Evolutionary conservation across 1,140 invertebrate genomes (phyloP), one percentile per base, ranked within the genome.

Genomic region (Drosophila erecta): DNA sequence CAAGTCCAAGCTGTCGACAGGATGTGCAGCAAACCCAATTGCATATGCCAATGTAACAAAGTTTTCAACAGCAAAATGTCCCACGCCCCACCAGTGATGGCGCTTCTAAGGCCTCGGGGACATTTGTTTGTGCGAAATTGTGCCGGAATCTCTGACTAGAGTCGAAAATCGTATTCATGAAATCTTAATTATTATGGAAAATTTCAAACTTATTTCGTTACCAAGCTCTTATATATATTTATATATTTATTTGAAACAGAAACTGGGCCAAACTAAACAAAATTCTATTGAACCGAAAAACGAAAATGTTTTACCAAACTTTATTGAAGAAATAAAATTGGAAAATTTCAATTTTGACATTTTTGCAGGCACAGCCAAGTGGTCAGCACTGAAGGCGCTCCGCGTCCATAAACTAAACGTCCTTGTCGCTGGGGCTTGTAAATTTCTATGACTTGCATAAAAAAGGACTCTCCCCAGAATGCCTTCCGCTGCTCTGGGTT

Each of bases 361-460:
- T 4, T 10, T n/a, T 2, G 17, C 27, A 56, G 12, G n/a, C 46
- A n/a, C 10, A 3, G 60, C 71, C 56, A 71, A 60, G 17, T 4
- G 20, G 27, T 8, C 70, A 60, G 8, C 62, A 54, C 50, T 35
- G 43, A 5, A 35, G 8, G 8, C 55, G 61, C 53, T 20, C 14
- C 38, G 37, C 51, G 44, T 64, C 73, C 83, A 81, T 85, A 87
- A 85, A 85, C 62, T 81, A 81, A 76, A 74, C 83, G 79, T 81
- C 79, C 83, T 86, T 86, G 83, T 86, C 83, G 87, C 76, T 79
- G 84, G 79, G 79, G 83, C 83, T 83, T 86, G 83, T 86, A 86
- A 86, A 86, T 86, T 86, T 86, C 83, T 83, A 86, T 89, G 83
- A 87, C 83, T 86, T 86, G 83, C 83, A 87, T 87, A 86, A 86